These are phyloP conservation scores for Odobenus rosmarus DNA, from an alignment of 2,113 vertebrate genomes.

Conservation along the genomic window DNA sequence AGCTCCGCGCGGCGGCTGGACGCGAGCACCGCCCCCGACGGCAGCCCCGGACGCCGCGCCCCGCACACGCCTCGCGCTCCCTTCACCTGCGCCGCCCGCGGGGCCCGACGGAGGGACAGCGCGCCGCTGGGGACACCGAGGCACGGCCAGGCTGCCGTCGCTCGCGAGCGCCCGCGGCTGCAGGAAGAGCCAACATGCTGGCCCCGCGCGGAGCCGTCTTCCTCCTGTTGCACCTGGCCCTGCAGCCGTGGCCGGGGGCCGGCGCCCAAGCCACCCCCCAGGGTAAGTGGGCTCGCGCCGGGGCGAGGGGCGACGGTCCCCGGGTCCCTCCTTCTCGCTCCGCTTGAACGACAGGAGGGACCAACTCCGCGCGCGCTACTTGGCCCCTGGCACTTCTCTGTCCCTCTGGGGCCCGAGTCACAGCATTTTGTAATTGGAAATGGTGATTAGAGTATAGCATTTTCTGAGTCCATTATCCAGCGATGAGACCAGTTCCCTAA, in stretches of 20 bases:
- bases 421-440: background rate
- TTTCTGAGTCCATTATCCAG: background rate
- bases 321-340: background rate
- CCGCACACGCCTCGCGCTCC: background rate
- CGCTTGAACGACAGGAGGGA: background rate
- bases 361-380: background rate
- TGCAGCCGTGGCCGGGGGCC: constrained; percentile 85
- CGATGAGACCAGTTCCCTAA: background rate
- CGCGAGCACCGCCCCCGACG: constrained; percentile 46
- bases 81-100: constrained; percentile 42
- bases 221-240: constrained; percentile 86
- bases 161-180: background rate
- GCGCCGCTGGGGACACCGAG: background rate
- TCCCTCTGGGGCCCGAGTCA: background rate
- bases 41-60: background rate
- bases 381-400: background rate
- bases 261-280: constrained; percentile 85
- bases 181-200: constrained; percentile 74
- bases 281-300: constrained; percentile 86
- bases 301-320: accelerated
- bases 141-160: background rate
- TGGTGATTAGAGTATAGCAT: background rate
- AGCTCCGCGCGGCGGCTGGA: background rate
- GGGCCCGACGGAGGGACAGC: background rate
- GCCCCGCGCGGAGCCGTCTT: constrained; percentile 75